Evolutionary conservation across 2,888 invertebrate genomes (phyloP).

Genomic region (Timandra comae): DNA sequence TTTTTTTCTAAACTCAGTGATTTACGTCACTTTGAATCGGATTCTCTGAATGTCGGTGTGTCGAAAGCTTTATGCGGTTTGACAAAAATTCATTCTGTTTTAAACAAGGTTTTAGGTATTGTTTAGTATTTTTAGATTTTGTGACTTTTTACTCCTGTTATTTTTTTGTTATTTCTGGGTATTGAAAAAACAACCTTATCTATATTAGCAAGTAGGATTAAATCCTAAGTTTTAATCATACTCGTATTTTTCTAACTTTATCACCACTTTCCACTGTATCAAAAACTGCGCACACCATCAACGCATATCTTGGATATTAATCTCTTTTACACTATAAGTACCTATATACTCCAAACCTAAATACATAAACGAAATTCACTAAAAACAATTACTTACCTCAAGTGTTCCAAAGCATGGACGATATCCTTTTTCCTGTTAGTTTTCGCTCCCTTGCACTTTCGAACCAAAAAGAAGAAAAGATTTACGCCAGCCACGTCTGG

Average conservation of each 20-base stretch:
- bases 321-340: too few species aligned
- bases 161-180: too few species aligned
- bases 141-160: conserved; percentile 15
- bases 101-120: conserved; percentile 54
- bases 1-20: conserved; percentile 69
- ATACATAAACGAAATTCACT: conserved; percentile 12
- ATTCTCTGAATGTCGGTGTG: conserved; percentile 60
- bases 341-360: too few species aligned
- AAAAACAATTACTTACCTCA: conserved; percentile 59
- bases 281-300: too few species aligned
- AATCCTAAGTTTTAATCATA: too few species aligned
- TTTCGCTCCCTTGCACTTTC: conserved; percentile 62
- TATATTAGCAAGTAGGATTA: too few species aligned
- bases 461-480: conserved; percentile 55
- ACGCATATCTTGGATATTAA: too few species aligned
- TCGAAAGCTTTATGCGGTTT: conserved; percentile 65
- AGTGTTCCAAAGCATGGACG: conserved; percentile 43
- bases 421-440: conserved; percentile 57
- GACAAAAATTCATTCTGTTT: conserved; percentile 62
- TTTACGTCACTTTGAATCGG: conserved; percentile 60
- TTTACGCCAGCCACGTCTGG: conserved; percentile 54
- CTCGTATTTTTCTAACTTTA: too few species aligned
- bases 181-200: too few species aligned
- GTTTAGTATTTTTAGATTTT: conserved; percentile 29
- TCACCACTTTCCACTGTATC: too few species aligned